Evolutionary conservation across 2,888 invertebrate genomes (phyloP).

Genomic region (Mantis religiosa): DNA sequence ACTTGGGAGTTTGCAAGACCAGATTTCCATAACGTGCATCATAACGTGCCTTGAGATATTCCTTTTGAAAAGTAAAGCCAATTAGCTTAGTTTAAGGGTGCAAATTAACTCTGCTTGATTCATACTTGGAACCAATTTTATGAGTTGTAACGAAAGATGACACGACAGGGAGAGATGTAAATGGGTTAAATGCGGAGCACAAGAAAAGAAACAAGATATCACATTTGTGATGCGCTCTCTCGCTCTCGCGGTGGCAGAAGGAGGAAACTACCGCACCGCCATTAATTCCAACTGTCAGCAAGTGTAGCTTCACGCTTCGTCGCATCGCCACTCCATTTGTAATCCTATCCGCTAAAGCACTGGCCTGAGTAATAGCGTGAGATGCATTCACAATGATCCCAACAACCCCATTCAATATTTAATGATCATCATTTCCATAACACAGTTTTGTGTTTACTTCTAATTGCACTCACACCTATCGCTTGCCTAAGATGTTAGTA

Average conservation of each 20-base stretch:
- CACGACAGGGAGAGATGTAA: neutral
- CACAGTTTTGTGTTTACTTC: neutral
- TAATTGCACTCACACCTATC: neutral
- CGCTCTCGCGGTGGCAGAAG: neutral
- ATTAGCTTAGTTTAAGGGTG: no score
- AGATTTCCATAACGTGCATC: no score
- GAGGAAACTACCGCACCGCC: neutral
- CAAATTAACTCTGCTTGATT: no score
- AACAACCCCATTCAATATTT: neutral
- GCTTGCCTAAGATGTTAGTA: no score
- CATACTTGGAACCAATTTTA: no score
- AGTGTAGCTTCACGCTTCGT: constrained; percentile 16
- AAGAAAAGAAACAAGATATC: no score
- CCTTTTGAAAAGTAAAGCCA: no score
- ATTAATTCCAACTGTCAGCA: constrained; percentile 19
- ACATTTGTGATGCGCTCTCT: no score
- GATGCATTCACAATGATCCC: neutral
- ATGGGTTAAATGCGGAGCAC: neutral
- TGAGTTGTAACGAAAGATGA: neutral
- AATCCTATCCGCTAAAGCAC: constrained; percentile 1
- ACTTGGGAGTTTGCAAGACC: no score
- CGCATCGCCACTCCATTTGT: constrained; percentile 17
- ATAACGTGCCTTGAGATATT: no score
- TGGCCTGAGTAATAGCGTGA: constrained; percentile 1
- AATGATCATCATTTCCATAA: neutral